Conservation (phyloP, 35 echinoderm and acorn worm species). For the Lytechinus variegatus region DNA sequence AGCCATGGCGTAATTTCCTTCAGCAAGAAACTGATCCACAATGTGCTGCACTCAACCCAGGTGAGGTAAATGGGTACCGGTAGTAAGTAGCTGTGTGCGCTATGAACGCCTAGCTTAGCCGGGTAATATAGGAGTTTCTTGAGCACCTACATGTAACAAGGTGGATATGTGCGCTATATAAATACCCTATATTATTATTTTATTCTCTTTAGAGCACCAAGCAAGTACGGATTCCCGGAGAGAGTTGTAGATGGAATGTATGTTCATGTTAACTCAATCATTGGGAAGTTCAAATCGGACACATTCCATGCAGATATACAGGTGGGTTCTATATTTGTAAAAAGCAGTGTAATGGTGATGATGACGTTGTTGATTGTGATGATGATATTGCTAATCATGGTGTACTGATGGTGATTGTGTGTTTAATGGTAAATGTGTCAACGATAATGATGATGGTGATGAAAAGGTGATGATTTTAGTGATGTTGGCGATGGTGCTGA, state of each 20-base stretch:
- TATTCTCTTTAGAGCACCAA: constrained; percentile 61
- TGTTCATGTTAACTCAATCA: constrained; percentile 89
- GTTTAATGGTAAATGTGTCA: neutral
- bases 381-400: neutral
- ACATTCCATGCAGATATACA: constrained; percentile 94
- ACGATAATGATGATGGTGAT: neutral
- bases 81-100: no score
- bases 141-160: no score
- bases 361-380: neutral
- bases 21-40: no score
- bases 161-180: no score
- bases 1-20: no score
- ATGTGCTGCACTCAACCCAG: no score
- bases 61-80: no score
- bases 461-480: no score
- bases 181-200: no score
- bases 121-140: no score
- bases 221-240: constrained; percentile 94
- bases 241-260: constrained; percentile 96
- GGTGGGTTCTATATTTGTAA: constrained; percentile 43
- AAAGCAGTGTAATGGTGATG: neutral
- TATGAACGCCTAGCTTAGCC: no score
- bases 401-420: neutral
- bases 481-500: neutral
- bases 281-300: constrained; percentile 84